phyloP scores from a whole-genome alignment of 1,140 invertebrate genomes.

The Babylonia areolata region DNA sequence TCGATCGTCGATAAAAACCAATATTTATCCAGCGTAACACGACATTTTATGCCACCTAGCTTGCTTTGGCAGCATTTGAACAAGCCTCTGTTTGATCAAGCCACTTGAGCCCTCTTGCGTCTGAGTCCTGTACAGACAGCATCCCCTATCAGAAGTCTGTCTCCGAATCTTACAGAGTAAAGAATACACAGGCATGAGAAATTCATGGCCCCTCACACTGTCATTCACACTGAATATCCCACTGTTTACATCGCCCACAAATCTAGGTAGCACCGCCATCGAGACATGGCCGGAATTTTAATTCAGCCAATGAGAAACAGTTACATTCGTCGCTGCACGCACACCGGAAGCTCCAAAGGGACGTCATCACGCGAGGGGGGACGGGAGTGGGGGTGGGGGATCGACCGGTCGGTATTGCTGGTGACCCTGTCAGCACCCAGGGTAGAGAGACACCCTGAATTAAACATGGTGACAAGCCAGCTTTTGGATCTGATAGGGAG shows the following conservation, averaged over 20 bases:
- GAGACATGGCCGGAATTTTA: not conserved
- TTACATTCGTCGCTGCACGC: conserved; percentile 18
- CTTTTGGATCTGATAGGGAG: not conserved
- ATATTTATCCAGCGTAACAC: no score
- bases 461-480: conserved; percentile 1
- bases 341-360: conserved; percentile 17
- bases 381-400: not conserved
- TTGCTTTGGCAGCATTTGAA: no score
- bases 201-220: no score
- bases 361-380: not conserved
- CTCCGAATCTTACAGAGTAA: no score
- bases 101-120: no score
- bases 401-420: not conserved
- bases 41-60: no score
- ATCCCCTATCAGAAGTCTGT: no score
- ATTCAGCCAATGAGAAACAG: conserved; percentile 5
- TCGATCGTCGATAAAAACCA: no score
- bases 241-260: not conserved
- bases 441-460: not conserved
- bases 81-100: no score
- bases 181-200: not conserved
- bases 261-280: not conserved
- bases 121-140: no score
- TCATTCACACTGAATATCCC: not conserved
- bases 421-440: not conserved